Evolutionary conservation across 2,888 invertebrate genomes (phyloP), one percentile per base, ranked within the genome.

Genomic region (Thymelicus sylvestris): DNA sequence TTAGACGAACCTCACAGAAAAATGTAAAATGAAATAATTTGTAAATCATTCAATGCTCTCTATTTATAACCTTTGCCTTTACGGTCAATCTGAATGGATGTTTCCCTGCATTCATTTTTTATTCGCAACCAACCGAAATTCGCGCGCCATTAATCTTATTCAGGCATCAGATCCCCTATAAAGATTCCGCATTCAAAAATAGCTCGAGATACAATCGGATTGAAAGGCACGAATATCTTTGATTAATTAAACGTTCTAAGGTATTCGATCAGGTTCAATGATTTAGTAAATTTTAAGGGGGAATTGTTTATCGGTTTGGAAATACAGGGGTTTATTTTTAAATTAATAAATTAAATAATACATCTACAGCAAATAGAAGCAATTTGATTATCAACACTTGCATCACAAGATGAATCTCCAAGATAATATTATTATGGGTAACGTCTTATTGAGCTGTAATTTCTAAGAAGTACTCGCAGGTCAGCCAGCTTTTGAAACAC

Each of bases 101-200:
- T 72, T 74, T 74, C 70, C 66, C 60, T 67, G 61, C 75, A 72
- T 66, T 71, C 78, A 75, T 75, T 78, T 78, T 78, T 79, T 78
- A 75, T 76, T 76, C 76, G 73, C 71, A 76, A 72, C 75, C 75
- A 78, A 79, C 79, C 80, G 75, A 80, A 83, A 80, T 81, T 82
- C 78, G 77, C 72, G 69, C 66, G 75, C 77, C 81, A 83, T 84
- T 83, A 82, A 83, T 84, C 80, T 79, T 76, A 74, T 77, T 78
- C 77, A 72, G 72, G 68, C 68, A 75, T 72, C 76, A 78, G 85
- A 86, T 88, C 84, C 85, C 84, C 87, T 86, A 86, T 85, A 88
- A 83, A 82, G 86, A 83, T 84, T 86, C 80, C 80, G 81, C 80
- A 86, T 88, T 88, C 86, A 88, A 86, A 87, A 87, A 85, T 80